Evolutionary conservation across 2,888 invertebrate species (phyloP), one percentile per base, ranked within the genome.

Genomic region (Plagodis dolabraria): DNA sequence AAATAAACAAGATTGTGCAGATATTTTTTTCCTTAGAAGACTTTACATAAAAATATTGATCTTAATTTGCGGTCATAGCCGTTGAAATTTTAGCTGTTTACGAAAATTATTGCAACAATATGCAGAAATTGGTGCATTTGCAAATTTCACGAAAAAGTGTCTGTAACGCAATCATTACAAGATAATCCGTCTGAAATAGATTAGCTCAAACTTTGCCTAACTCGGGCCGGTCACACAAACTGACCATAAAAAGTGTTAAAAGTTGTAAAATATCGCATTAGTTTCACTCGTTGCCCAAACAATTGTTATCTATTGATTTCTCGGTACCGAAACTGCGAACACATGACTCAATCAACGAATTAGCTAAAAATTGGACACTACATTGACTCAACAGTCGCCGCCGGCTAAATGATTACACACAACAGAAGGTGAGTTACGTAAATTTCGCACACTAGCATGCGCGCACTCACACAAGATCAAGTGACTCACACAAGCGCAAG

Each of bases 301-400:
- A 53, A 46, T 47, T 54, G 40, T 53, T 59, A 59, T 53, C 58
- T 53, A 69, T 67, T 63, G 62, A 72, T 68, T 79, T 72, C 72
- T 66, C 59, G 64, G 72, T 71, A 75, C 68, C 61, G 78, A 83
- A 80, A 79, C 71, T 69, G 51, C 80, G 83, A 89, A 89, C 83
- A 86, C 77, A 89, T 92, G 92, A 92, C 85, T 91, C 92, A 92
- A 91, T 85, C 71, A 75, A 69, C 76, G 10, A 89, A 87, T 88
- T 86, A 86, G 82, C 82, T 85, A 52, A 91, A 86, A 88, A 87
- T 84, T 80, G 85, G 53, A 84, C 84, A 82, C 82, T 60, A 83
- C 83, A 85, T 84, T 89, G 89, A 90, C 77, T 89, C 89, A 90
- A 89, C 85, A 51, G 45, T 42, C 51, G 53, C 11, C 87, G 74